A percentile compares a stretch with the other conserved stretches of the same genome.
Evolutionary conservation across 1,140 invertebrate genomes (phyloP).

Genomic region (Papilio helenus): DNA sequence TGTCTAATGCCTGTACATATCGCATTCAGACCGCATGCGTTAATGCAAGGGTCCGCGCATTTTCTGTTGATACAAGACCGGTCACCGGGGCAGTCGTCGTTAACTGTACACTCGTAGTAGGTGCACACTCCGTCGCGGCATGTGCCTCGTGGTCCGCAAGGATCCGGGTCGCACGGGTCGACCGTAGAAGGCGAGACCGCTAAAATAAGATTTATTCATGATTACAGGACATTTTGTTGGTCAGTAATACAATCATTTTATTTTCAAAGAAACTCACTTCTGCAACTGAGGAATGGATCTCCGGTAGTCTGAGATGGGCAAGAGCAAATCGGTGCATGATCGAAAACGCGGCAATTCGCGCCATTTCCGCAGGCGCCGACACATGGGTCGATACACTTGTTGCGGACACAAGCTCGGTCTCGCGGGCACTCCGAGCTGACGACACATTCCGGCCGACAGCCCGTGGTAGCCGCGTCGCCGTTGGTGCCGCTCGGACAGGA

Average conservation of each 20-base stretch:
- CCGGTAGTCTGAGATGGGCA: constrained; percentile 88
- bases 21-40: constrained; percentile 93
- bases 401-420: constrained; percentile 89
- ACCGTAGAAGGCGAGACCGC: constrained; percentile 46
- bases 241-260: background rate
- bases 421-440: constrained; percentile 89
- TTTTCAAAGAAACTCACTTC: constrained; percentile 55
- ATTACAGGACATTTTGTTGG: background rate
- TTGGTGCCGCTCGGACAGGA: constrained; percentile 87
- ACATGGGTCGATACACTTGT: constrained; percentile 90
- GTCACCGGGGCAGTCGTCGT: constrained; percentile 91
- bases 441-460: constrained; percentile 89
- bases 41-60: constrained; percentile 91
- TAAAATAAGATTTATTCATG: constrained; percentile 9
- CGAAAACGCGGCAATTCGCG: constrained; percentile 88
- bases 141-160: constrained; percentile 91
- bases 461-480: constrained; percentile 84
- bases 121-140: constrained; percentile 90
- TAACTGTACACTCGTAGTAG: constrained; percentile 94
- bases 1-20: constrained; percentile 92
- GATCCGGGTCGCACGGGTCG: constrained; percentile 92
- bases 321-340: constrained; percentile 91
- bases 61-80: constrained; percentile 91
- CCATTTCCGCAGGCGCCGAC: constrained; percentile 87
- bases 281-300: constrained; percentile 90